Evolutionary conservation across 2,113 vertebrate species (phyloP), one percentile per base, ranked within the genome.

Genomic region (Paramisgurnus dabryanus): DNA sequence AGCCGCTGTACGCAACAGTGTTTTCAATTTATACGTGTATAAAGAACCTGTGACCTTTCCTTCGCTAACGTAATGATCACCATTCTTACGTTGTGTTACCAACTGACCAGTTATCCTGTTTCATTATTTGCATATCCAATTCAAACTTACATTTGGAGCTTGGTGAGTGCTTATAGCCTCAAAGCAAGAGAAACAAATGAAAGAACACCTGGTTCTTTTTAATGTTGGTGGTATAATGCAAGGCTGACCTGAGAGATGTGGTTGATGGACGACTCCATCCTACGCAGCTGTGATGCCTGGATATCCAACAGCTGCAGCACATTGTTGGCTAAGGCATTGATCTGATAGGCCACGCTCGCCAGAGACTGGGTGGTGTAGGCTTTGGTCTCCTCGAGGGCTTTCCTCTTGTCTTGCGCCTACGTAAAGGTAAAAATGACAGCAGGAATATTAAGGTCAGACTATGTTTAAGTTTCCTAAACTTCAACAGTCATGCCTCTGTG

Each of bases 371-470:
- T 99, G 85, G 98, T 99, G 83, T 99, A 99, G 79, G 98, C 97
- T 95, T 99, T 99, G 91, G 98, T 99, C 93, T 99, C 98, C 91
- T 99, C 98, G 92, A 99, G 93, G 82, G 98, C 98, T 94, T 99
- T 98, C 92, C 95, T 96, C 93, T 99, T 99, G 92, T 99, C 98
- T 91, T 96, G 94, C 87, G 98, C 97, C 97, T 99, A 83, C 82
- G 88, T 88, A 80, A 65, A 87, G 39, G 83, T 13, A 45, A 15
- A 73, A 34, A 65, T 67, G n/a, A 79, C 12, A 67, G 6, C 40
- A 41, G 15, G 39, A 63, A 2, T 41, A 9, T 45, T 22, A 60
- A 43, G 27, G 4, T n/a, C 12, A 69, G 4, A 70, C 27, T 5
- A 5, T 17, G 4, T 27, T 57, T 57, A 45, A 45, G 53, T 5